phyloP scores from a whole-genome alignment of 1,140 invertebrate genomes.

The Physella acuta region DNA sequence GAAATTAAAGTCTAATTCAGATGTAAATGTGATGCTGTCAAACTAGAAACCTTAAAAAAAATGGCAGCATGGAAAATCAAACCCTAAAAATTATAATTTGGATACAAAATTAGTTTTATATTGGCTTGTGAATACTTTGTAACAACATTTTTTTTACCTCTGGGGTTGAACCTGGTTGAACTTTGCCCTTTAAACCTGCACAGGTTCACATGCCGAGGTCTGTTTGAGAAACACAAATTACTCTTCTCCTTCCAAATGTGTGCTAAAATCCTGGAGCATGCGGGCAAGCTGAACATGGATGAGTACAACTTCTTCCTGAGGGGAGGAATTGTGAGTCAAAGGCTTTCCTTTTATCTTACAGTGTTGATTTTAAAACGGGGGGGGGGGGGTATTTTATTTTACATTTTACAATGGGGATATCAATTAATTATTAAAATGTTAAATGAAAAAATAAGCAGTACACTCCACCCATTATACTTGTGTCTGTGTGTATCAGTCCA shows the following conservation, averaged over 20 bases:
- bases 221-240: slow-evolving; percentile 62
- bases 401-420: not conserved
- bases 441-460: not conserved
- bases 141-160: too few species aligned
- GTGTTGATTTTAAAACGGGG: too few species aligned
- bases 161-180: too few species aligned
- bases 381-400: not conserved
- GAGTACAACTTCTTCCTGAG: slow-evolving; percentile 63
- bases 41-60: too few species aligned
- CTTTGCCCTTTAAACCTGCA: not conserved
- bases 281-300: slow-evolving; percentile 61
- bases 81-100: too few species aligned
- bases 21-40: too few species aligned
- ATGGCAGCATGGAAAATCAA: too few species aligned
- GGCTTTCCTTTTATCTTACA: too few species aligned
- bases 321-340: slow-evolving; percentile 59
- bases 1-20: too few species aligned
- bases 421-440: not conserved
- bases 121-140: too few species aligned
- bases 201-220: slow-evolving; percentile 61
- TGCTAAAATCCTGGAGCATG: slow-evolving; percentile 60
- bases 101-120: too few species aligned
- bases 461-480: not conserved
- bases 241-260: slow-evolving; percentile 64
- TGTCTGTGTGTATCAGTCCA: too few species aligned